Evolutionary conservation across 2,797 vertebrate genomes (phyloP).

Genomic region (Pseudochaenichthys georgianus): DNA sequence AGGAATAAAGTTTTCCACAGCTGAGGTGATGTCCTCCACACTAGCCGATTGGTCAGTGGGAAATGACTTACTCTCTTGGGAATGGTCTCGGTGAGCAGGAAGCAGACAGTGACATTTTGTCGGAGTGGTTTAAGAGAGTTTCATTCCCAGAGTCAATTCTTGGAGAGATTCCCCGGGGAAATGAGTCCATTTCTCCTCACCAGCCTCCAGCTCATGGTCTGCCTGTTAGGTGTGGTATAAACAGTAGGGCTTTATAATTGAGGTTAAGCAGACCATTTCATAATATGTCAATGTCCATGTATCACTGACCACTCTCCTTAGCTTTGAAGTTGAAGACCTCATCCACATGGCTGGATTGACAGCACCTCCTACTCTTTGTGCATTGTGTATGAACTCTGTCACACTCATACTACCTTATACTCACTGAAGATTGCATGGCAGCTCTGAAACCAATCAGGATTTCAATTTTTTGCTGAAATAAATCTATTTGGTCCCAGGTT

Average conservation of each 20-base stretch:
- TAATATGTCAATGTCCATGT: conserved; percentile 55
- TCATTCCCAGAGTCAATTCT: conserved; percentile 45
- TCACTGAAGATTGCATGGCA: no score
- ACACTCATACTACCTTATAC: conserved; percentile 3
- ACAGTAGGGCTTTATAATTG: conserved; percentile 65
- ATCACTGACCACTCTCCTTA: conserved; percentile 25
- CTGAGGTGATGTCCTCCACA: conserved; percentile 54
- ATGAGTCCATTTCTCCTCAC: conserved; percentile 54
- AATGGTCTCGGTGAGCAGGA: conserved; percentile 34
- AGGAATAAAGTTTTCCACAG: conserved; percentile 79
- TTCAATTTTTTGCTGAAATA: background rate
- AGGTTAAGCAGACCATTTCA: conserved; percentile 68
- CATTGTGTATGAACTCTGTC: background rate
- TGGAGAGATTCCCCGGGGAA: conserved; percentile 36
- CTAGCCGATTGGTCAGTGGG: conserved; percentile 58
- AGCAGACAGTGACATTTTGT: conserved; percentile 66
- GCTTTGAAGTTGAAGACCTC: conserved; percentile 16
- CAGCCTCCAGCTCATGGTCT: conserved; percentile 39
- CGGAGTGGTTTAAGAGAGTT: conserved; percentile 59
- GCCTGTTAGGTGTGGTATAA: conserved; percentile 66
- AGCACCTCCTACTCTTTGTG: background rate
- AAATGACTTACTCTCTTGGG: conserved; percentile 41
- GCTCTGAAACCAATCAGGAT: background rate
- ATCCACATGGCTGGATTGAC: conserved; percentile 14
- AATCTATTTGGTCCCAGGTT: background rate